These are phyloP conservation scores for Lophochroa leadbeateri DNA, from an alignment of 2,113 vertebrate species.

Conservation along the genomic window DNA sequence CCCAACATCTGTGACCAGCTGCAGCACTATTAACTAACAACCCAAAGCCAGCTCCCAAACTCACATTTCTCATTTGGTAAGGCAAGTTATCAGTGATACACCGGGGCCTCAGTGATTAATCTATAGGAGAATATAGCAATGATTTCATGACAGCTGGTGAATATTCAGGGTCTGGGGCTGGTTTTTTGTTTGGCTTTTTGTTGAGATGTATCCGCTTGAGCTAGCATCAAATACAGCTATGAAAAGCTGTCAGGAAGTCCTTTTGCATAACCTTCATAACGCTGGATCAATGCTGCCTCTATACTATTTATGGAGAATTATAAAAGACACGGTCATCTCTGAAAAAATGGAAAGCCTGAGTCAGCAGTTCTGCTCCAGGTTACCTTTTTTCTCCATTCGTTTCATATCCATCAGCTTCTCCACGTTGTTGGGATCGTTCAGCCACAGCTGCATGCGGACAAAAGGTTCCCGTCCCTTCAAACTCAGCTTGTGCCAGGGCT, in stretches of 20 bases:
- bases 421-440: slow-evolving; percentile 94
- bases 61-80: slow-evolving; percentile 59
- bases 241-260: neutral
- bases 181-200: neutral
- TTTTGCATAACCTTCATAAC: neutral
- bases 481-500: slow-evolving; percentile 98
- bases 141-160: slow-evolving; percentile 18
- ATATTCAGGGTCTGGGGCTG: neutral
- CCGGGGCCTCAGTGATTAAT: slow-evolving; percentile 12
- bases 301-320: neutral
- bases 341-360: neutral
- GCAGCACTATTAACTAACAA: slow-evolving; percentile 28
- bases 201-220: neutral
- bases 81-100: slow-evolving; percentile 41
- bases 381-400: slow-evolving; percentile 96
- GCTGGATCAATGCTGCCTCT: neutral
- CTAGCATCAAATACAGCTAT: neutral
- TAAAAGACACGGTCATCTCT: neutral
- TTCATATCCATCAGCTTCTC: slow-evolving; percentile 98
- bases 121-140: neutral
- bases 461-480: slow-evolving; percentile 92
- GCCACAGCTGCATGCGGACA: slow-evolving; percentile 95
- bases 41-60: slow-evolving; percentile 35
- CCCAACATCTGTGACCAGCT: slow-evolving; percentile 59
- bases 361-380: neutral